Conservation (phyloP, 2,113 vertebrate species). For the Leiothrix lutea region DNA sequence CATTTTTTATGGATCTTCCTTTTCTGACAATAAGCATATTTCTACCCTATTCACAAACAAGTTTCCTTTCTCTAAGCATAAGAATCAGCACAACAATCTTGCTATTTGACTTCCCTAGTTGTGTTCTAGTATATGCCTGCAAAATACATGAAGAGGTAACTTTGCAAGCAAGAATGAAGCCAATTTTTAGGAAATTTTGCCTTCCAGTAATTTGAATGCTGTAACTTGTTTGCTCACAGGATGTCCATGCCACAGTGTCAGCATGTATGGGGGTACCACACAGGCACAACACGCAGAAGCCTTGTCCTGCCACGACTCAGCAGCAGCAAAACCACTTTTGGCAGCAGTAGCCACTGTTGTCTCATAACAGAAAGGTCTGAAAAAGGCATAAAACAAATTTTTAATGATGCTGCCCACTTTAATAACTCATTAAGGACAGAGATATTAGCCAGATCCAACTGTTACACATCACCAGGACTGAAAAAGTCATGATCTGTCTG, state of each 20-base stretch:
- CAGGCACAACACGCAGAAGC: neutral
- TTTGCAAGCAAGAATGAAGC: neutral
- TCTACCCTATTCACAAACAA: neutral
- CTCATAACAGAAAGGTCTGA: neutral
- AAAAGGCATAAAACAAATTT: neutral
- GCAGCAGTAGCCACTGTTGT: neutral
- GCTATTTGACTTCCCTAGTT: neutral
- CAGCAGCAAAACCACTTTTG: neutral
- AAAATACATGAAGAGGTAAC: neutral
- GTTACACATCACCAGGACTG: neutral
- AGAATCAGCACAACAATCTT: neutral
- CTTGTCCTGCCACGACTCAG: fast-evolving
- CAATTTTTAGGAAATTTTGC: neutral
- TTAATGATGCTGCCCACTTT: neutral
- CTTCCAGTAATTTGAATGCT: neutral
- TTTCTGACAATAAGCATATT: neutral
- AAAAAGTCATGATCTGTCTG: neutral
- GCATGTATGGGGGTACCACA: fast-evolving
- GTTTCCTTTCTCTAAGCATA: neutral
- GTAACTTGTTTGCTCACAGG: neutral
- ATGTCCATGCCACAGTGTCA: neutral
- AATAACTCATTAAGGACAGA: neutral
- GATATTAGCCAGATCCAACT: neutral
- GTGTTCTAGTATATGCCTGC: neutral
- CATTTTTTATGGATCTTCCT: neutral